Evolutionary conservation across 2,797 vertebrate genomes (phyloP).

Genomic region (Knipowitschia caucasica): DNA sequence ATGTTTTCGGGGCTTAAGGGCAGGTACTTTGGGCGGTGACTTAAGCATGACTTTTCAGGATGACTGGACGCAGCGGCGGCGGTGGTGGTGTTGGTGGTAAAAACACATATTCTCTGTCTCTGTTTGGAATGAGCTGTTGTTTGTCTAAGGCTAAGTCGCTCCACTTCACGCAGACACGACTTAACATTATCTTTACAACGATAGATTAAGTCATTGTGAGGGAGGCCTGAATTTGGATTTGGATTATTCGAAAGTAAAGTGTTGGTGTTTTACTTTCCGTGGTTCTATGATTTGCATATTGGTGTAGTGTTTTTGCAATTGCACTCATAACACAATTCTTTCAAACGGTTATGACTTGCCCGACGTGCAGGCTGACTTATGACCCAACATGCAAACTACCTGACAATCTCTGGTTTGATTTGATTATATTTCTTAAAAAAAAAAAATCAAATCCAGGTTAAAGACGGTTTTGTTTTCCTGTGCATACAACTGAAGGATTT

Average conservation of each 20-base stretch:
- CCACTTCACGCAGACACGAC: slow-evolving; percentile 19
- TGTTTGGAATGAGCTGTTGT: slow-evolving; percentile 1
- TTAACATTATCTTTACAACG: slow-evolving; percentile 35
- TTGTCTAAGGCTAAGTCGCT: slow-evolving; percentile 2
- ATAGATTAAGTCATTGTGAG: slow-evolving; percentile 23
- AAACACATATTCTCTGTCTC: slow-evolving; percentile 17
- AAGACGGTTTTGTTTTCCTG: no score
- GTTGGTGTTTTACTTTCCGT: not conserved
- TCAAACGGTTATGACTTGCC: no score
- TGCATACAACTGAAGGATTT: no score
- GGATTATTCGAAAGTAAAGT: not conserved
- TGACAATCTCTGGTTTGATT: no score
- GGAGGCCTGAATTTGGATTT: no score
- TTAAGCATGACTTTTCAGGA: slow-evolving; percentile 43
- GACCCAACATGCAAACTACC: no score
- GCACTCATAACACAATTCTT: not conserved
- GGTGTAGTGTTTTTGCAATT: not conserved
- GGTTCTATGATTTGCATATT: not conserved
- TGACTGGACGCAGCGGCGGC: slow-evolving; percentile 20
- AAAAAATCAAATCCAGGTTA: no score
- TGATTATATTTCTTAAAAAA: no score
- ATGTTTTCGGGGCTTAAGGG: slow-evolving; percentile 29
- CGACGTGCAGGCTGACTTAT: no score
- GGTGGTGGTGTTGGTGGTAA: no score
- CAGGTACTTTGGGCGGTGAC: slow-evolving; percentile 43